A percentile compares a stretch with the other conserved stretches of the same genome.
Conservation (phyloP, 2,888 invertebrate species). For the Lithosia quadra region DNA sequence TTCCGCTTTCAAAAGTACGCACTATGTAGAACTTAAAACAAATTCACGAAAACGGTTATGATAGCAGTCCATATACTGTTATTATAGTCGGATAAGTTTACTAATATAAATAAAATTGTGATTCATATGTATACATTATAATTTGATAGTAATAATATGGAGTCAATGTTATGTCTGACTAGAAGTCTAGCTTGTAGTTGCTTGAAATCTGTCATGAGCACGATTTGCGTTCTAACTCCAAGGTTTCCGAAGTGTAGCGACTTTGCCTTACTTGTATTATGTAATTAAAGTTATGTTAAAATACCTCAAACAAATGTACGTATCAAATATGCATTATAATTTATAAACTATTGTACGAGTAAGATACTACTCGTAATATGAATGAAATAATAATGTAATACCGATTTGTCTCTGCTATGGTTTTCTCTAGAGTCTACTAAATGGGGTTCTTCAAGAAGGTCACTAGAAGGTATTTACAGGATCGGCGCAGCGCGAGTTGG, state of each 20-base stretch:
- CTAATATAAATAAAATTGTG: conserved; percentile 11
- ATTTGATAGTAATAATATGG: conserved; percentile 23
- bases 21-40: background rate
- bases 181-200: conserved; percentile 25
- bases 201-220: conserved; percentile 45
- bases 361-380: background rate
- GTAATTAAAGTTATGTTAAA: background rate
- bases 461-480: no score
- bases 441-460: no score
- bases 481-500: no score
- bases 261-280: conserved; percentile 21
- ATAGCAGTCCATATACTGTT: background rate
- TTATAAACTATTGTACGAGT: background rate
- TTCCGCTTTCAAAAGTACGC: background rate
- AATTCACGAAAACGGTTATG: background rate
- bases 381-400: background rate
- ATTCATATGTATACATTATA: conserved; percentile 17
- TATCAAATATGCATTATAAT: background rate
- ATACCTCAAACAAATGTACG: no score
- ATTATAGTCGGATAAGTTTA: conserved; percentile 4
- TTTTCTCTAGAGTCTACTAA: no score
- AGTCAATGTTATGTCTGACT: conserved; percentile 22
- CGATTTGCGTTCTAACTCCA: conserved; percentile 52
- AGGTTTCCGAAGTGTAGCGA: conserved; percentile 41
- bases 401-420: background rate